These are phyloP conservation scores for Carassius gibelio DNA, from an alignment of 2,113 vertebrate genomes.

Conservation along the genomic window DNA sequence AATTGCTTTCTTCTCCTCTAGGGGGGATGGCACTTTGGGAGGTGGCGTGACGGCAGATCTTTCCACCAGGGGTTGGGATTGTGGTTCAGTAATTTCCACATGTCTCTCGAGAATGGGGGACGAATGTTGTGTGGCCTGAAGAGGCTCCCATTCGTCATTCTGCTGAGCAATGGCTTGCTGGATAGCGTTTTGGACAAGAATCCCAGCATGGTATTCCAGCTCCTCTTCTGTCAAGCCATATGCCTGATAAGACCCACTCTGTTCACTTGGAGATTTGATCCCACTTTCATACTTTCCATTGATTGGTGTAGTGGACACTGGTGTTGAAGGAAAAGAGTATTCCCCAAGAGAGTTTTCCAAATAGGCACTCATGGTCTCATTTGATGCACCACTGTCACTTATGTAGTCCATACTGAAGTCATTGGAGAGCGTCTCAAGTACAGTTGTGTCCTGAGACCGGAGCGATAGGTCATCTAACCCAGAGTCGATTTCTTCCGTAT, in stretches of 20 bases:
- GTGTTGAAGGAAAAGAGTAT: conserved; percentile 84
- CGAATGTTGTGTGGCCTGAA: conserved; percentile 43
- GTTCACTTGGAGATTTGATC: conserved; percentile 77
- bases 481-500: conserved; percentile 89
- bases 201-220: conserved; percentile 87
- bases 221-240: conserved; percentile 79
- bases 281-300: conserved; percentile 75
- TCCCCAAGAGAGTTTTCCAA: conserved; percentile 80
- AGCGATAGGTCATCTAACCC: conserved; percentile 92
- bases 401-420: conserved; percentile 93
- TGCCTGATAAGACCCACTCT: conserved; percentile 69
- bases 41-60: conserved; percentile 71
- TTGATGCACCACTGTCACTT: conserved; percentile 90
- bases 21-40: conserved; percentile 78
- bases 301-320: conserved; percentile 79
- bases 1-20: conserved; percentile 77
- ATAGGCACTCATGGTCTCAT: conserved; percentile 81
- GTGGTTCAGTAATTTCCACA: conserved; percentile 40
- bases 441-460: conserved; percentile 90
- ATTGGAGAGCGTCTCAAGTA: conserved; percentile 85
- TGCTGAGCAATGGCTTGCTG: conserved; percentile 89
- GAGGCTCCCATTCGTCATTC: conserved; percentile 69
- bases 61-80: conserved; percentile 60
- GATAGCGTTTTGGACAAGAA: conserved; percentile 91
- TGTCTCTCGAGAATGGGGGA: conserved; percentile 54